Evolutionary conservation across 2,888 invertebrate genomes (phyloP).

Genomic region (Spodoptera littoralis): DNA sequence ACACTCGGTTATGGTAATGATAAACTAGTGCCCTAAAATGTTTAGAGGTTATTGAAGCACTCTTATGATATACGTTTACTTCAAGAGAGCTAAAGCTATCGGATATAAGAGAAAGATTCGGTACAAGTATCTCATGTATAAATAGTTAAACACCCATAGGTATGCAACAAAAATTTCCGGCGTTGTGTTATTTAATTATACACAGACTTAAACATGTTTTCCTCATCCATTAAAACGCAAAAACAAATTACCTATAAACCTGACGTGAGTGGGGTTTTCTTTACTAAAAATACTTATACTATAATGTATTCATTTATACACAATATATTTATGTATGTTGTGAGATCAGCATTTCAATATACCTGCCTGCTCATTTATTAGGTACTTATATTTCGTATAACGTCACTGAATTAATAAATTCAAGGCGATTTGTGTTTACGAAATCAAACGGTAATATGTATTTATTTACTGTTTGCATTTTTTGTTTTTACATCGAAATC

Average conservation of each 20-base stretch:
- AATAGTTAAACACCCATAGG: too few relatives aligned
- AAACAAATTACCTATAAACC: slow-evolving; percentile 19
- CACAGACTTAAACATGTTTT: slow-evolving; percentile 9
- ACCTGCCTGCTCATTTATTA: too few relatives aligned
- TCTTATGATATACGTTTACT: too few relatives aligned
- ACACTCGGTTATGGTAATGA: slow-evolving; percentile 28
- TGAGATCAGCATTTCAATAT: slow-evolving; percentile 22
- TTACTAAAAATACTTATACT: slow-evolving; percentile 18
- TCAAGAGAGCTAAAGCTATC: too few relatives aligned
- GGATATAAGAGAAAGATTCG: too few relatives aligned
- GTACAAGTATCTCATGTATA: too few relatives aligned
- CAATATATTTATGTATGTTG: slow-evolving; percentile 5
- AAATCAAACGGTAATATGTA: slow-evolving; percentile 16
- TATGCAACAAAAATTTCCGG: too few relatives aligned
- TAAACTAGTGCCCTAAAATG: slow-evolving; percentile 7
- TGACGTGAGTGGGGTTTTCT: slow-evolving; percentile 16
- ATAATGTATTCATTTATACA: slow-evolving; percentile 25
- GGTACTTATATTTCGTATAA: slow-evolving; percentile 14
- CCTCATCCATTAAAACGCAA: slow-evolving; percentile 19
- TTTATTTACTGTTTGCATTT: slow-evolving; percentile 13
- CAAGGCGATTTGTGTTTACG: slow-evolving; percentile 15
- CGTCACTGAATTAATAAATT: slow-evolving; percentile 29
- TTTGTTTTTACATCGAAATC: slow-evolving; percentile 1
- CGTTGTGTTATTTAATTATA: background rate
- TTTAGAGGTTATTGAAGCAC: too few relatives aligned